Percentiles rank a stretch among this genome's conserved stretches.
phyloP scores from a whole-genome alignment of 2,888 invertebrate genomes.

The Drosophila phalerata region DNA sequence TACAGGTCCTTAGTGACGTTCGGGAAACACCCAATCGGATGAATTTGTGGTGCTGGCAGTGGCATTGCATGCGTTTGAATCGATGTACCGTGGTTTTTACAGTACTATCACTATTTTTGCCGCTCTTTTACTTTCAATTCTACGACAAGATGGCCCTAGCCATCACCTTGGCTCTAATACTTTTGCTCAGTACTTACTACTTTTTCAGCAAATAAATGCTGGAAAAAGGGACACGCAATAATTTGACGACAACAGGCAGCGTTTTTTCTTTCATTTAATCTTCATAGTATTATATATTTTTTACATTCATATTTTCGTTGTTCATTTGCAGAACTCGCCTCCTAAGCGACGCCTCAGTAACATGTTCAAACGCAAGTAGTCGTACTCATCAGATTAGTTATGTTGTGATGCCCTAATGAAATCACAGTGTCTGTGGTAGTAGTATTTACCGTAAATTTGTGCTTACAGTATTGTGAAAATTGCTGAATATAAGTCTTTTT shows the following conservation, averaged over 20 bases:
- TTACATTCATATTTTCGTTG: slow-evolving; percentile 24
- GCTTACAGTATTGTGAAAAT: background rate
- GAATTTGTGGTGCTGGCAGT: background rate
- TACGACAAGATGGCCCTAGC: background rate
- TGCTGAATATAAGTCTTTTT: background rate
- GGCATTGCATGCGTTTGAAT: slow-evolving; percentile 59
- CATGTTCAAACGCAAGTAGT: slow-evolving; percentile 84
- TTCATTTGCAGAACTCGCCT: slow-evolving; percentile 83
- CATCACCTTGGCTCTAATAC: background rate
- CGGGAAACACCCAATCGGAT: slow-evolving; percentile 31
- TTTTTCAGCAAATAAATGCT: background rate
- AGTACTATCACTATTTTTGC: slow-evolving; percentile 36
- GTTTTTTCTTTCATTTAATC: background rate
- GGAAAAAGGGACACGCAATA: background rate
- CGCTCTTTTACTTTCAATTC: background rate
- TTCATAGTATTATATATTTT: background rate
- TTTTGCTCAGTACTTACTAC: background rate
- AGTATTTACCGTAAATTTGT: background rate
- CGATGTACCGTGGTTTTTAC: slow-evolving; percentile 50
- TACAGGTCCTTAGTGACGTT: slow-evolving; percentile 7
- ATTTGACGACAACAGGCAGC: slow-evolving; percentile 7
- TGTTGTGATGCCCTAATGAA: background rate
- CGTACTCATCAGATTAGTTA: background rate
- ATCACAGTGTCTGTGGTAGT: background rate
- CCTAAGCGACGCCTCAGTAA: slow-evolving; percentile 84